Base-by-base conservation (phyloP, 2,888 invertebrate species). In the Cactoblastis cactorum region DNA sequence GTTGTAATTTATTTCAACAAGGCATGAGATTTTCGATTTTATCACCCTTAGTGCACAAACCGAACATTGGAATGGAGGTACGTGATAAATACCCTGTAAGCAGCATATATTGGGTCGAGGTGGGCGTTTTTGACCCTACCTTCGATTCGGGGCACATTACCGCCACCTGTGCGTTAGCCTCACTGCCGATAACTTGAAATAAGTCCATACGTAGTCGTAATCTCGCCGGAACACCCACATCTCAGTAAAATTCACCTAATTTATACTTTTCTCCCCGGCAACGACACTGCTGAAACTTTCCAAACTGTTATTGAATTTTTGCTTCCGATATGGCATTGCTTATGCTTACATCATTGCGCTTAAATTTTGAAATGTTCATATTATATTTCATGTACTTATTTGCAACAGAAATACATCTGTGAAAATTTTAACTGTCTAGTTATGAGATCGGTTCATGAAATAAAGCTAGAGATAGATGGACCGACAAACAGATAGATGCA, bases 171-270 rank as follows among this genome's bases (percentile, higher is more conserved):
- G 83, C 71, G 61, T 64, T 66, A 68, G 73, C 74, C 80, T 63
- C 74, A 74, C 70, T 53, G 53, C 51, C 70, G 67, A 72, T 75
- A 75, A 72, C 63, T 66, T 55, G 63, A 62, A 71, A 77, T 75
- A 75, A 72, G 71, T 53, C 55, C 45, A 51, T 74, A 69, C 68
- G 62, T 64, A 68, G 68, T 70, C 76, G 76, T 79, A 83, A 83
- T 79, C 75, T 79, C 76, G 66, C 59, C 60, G 59, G 69, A 74
- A 73, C 73, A 68, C 63, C 74, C 71, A 63, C 74, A 77, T 75
- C 70, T 66, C 62, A 66, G 70, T 71, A 77, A 80, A 86, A 81
- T 85, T 81, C 81, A 77, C 79, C 77, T 76, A 83, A 85, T 86
- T 86, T 84, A 84, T 81, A 80, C 77, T 77, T 81, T 73, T 75